These are phyloP conservation scores for Teleogryllus oceanicus DNA, from an alignment of 2,888 invertebrate species.

Conservation along the genomic window DNA sequence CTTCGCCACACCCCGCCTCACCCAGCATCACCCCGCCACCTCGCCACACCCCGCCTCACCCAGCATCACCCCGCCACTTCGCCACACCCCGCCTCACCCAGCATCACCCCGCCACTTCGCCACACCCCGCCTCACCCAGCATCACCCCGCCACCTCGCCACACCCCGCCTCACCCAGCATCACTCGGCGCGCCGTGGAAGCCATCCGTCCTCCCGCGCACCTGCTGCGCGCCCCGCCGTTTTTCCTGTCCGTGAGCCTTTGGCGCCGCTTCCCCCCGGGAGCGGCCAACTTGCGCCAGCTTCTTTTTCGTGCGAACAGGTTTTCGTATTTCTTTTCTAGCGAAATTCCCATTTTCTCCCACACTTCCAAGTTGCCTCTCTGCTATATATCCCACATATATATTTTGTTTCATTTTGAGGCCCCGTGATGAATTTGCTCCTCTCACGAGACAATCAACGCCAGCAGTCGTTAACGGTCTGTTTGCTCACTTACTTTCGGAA, in stretches of 20 bases:
- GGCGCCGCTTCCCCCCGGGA: not conserved
- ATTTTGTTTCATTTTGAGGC: not conserved
- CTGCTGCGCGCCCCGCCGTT: slow-evolving; percentile 1
- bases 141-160: not conserved
- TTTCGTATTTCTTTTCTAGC: not conserved
- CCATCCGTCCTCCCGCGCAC: not conserved
- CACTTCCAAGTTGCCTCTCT: not conserved
- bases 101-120: no score
- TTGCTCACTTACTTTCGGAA: slow-evolving; percentile 21
- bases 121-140: no score
- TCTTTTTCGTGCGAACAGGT: slow-evolving; percentile 18
- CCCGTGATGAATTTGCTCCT: slow-evolving; percentile 30
- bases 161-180: not conserved
- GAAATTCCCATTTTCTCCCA: not conserved
- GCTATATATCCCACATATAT: not conserved
- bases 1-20: no score
- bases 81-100: no score
- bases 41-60: no score
- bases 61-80: no score
- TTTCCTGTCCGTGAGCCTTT: not conserved
- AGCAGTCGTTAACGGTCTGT: slow-evolving; percentile 31
- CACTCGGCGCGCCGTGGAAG: not conserved
- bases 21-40: no score
- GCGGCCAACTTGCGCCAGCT: not conserved
- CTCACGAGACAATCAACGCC: slow-evolving; percentile 34